Conservation (phyloP, 1,140 invertebrate genomes). For the Bathynomus jamesi region DNA sequence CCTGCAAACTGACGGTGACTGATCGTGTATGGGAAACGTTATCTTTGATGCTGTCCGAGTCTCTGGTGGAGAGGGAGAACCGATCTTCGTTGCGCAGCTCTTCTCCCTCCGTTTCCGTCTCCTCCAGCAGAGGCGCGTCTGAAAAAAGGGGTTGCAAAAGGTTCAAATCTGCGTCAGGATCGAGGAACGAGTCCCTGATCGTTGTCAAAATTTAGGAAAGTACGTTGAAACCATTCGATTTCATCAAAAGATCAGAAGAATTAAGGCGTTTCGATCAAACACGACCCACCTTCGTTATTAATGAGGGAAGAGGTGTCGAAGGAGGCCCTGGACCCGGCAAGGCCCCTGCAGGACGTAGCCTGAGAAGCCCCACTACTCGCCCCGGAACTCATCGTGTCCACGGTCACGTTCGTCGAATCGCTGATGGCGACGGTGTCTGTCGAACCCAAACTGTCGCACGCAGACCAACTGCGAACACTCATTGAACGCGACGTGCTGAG, state of each 20-base stretch:
- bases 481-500: conserved; percentile 19
- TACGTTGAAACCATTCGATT: background rate
- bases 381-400: conserved; percentile 46
- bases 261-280: background rate
- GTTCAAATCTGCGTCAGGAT: background rate
- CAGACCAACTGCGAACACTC: conserved; percentile 33
- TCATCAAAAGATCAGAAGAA: background rate
- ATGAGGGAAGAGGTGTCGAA: conserved; percentile 48
- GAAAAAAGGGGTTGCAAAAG: background rate
- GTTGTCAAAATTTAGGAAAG: no score
- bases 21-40: background rate
- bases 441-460: conserved; percentile 44
- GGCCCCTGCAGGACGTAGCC: conserved; percentile 45
- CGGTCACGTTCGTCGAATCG: conserved; percentile 45
- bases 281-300: conserved; percentile 46
- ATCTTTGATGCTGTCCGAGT: background rate
- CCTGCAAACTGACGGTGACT: background rate
- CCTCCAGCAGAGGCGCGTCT: background rate
- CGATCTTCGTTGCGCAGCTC: background rate
- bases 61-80: background rate
- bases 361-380: conserved; percentile 42
- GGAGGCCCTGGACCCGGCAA: conserved; percentile 48
- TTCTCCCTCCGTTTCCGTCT: background rate
- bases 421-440: conserved; percentile 43
- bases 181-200: no score